Base-by-base conservation (phyloP, 2,113 vertebrate species). In the Calcarius ornatus region DNA sequence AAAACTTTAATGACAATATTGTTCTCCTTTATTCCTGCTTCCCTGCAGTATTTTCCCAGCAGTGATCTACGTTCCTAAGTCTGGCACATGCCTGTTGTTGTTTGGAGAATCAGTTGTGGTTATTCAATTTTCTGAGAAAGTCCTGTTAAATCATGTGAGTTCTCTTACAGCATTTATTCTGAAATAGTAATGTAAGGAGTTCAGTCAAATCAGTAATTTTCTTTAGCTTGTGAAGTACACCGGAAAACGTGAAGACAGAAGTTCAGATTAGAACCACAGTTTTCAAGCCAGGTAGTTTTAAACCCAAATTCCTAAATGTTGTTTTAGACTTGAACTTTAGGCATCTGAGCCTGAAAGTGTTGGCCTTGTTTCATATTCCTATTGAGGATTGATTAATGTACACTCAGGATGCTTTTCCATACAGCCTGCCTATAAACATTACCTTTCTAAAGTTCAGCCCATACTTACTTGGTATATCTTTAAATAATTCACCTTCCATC, bases 331-430 rank as follows among this genome's bases (percentile, higher is more conserved):
- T 7, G 23, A 90, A 79, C 64, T 66, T 94, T 27, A 90, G 38
- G 38, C 40, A 82, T 76, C 43, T 28, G 60, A 70, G 50, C 56
- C 47, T 82, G 81, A 93, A 94, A 90, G 63, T 38, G 6, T 33
- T 93, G 71, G 45, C 38, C 81, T 80, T 69, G 57, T 84, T 95
- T 95, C 90, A 94, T 95, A 77, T 72, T 60, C 47, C n/a, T 70
- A 31, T 59, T 72, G 63, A 56, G n/a, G 43, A 73, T 25, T 94
- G 95, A 96, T 94, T 96, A 93, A 96, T 95, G 47, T 66, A 40
- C 51, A 94, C 59, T 90, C 93, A 95, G 90, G 85, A 95, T 93
- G 87, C 88, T 96, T 95, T 95, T 93, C 92, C 94, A 68, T 77
- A 64, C 69, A 86, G 78, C 16, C 70, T 85, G 68, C 43, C 71